Conservation (phyloP, 2,113 vertebrate genomes). For the Crypturellus undulatus region DNA sequence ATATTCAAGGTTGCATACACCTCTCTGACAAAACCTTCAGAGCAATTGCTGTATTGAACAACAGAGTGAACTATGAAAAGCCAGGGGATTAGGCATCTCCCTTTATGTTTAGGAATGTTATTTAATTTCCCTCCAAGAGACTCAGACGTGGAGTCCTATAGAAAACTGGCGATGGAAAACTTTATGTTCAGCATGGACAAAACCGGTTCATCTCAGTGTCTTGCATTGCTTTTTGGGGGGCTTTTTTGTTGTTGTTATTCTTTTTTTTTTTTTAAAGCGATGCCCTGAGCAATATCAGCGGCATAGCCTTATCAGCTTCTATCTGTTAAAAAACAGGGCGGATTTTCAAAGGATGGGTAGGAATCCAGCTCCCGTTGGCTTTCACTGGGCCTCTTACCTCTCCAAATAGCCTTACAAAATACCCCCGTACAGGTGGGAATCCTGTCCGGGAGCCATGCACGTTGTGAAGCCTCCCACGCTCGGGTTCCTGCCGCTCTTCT, state of each 20-base stretch:
- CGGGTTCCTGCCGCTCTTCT: not conserved
- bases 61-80: not conserved
- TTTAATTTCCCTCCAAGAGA: constrained; percentile 38
- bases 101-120: constrained; percentile 38
- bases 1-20: not conserved
- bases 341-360: not conserved
- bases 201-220: not conserved
- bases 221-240: not conserved
- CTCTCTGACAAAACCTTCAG: not conserved
- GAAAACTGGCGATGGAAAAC: not conserved
- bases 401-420: not conserved
- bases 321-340: not conserved
- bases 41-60: not conserved
- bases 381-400: not conserved
- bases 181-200: not conserved
- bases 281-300: not conserved
- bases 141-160: not conserved
- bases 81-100: not conserved
- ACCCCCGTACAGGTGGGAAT: not conserved
- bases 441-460: not conserved
- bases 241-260: no score
- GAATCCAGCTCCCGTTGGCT: not conserved
- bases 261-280: not conserved
- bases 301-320: not conserved
- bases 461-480: not conserved